These are phyloP conservation scores for Sebastes umbrosus DNA, from an alignment of 2,797 vertebrate genomes.

Conservation along the genomic window DNA sequence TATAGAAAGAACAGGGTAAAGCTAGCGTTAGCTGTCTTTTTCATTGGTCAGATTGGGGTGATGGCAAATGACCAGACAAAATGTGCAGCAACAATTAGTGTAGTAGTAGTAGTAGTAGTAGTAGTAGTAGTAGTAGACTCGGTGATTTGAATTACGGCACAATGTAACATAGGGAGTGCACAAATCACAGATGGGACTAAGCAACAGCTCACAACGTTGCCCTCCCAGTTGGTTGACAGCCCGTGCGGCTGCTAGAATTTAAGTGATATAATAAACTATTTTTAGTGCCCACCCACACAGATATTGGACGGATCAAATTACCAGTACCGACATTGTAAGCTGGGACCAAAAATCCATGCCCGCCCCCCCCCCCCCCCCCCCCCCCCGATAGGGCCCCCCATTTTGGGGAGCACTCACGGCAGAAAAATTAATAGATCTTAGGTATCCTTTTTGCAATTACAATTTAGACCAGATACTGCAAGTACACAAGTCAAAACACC, in stretches of 20 bases:
- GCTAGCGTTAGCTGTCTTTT: background rate
- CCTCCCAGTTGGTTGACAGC: background rate
- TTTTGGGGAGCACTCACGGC: background rate
- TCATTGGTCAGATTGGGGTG: background rate
- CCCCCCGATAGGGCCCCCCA: no score
- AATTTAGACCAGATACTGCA: background rate
- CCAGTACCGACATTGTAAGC: background rate
- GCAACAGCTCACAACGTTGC: background rate
- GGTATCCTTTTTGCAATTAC: background rate
- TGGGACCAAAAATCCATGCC: background rate
- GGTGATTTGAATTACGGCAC: background rate
- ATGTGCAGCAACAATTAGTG: background rate
- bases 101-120: background rate
- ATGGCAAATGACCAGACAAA: background rate
- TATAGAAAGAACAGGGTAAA: background rate
- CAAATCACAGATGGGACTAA: background rate
- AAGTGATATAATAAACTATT: background rate
- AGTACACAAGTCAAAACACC: background rate
- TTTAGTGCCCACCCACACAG: background rate
- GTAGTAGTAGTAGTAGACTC: background rate
- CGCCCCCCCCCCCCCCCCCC: accelerated
- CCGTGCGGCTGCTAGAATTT: background rate
- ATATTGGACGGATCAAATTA: background rate
- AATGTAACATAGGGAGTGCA: background rate
- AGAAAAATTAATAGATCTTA: background rate